Conservation (phyloP, 2,797 vertebrate species). For the Emydoidea blandingii region DNA sequence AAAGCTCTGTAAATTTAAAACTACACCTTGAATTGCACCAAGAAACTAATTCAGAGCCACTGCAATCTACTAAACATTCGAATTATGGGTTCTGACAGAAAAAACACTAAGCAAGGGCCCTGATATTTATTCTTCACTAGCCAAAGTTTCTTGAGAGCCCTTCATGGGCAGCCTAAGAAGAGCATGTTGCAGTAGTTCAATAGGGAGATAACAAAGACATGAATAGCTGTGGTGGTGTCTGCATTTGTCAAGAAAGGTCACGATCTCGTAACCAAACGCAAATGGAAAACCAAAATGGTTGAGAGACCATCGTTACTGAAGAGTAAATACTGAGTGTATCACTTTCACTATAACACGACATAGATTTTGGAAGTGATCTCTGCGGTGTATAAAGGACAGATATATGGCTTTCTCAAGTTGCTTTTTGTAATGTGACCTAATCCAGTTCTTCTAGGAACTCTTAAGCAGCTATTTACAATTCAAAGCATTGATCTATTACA, state of each 20-base stretch:
- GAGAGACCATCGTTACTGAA: not conserved
- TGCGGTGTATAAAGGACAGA: conserved; percentile 44
- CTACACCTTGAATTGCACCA: not conserved
- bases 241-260: conserved; percentile 43
- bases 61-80: not conserved
- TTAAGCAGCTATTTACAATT: conserved; percentile 72
- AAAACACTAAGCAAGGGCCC: not conserved
- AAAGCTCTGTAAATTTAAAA: not conserved
- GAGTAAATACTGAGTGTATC: conserved; percentile 35
- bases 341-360: conserved; percentile 34
- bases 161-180: not conserved
- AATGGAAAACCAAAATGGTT: not conserved
- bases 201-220: not conserved
- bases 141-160: not conserved
- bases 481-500: conserved; percentile 74
- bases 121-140: not conserved
- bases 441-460: conserved; percentile 70
- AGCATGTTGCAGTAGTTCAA: not conserved
- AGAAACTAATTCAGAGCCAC: not conserved
- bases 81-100: not conserved
- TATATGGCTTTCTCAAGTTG: conserved; percentile 59
- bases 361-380: conserved; percentile 51
- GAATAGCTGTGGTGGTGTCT: not conserved
- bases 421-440: conserved; percentile 61
- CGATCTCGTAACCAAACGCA: not conserved